Conservation (phyloP, 37 sponge, comb jelly and placozoan genomes). For the Tethya wilhelma region DNA sequence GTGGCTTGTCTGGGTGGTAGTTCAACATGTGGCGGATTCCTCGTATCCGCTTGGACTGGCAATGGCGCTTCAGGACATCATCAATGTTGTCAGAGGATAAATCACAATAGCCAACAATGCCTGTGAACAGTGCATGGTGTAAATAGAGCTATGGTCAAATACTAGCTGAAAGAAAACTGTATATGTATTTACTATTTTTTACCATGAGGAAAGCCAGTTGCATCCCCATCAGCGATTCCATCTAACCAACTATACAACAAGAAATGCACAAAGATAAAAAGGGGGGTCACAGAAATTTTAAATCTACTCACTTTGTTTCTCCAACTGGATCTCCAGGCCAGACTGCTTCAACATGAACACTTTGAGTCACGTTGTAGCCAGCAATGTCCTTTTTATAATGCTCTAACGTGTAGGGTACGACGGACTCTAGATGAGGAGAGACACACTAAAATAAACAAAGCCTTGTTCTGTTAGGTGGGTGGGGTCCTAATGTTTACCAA, state of each 20-base stretch:
- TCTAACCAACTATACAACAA: slow-evolving; percentile 57
- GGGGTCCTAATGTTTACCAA: slow-evolving; percentile 42
- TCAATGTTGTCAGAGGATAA: slow-evolving; percentile 39
- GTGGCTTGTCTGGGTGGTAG: slow-evolving; percentile 67
- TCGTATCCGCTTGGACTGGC: slow-evolving; percentile 52
- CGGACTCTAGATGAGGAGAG: slow-evolving; percentile 34
- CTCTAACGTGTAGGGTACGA: slow-evolving; percentile 53
- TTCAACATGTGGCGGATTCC: slow-evolving; percentile 88
- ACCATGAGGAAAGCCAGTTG: slow-evolving; percentile 47
- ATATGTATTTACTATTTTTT: not conserved
- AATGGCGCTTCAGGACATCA: slow-evolving; percentile 60
- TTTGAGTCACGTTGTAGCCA: slow-evolving; percentile 64
- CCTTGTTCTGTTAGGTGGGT: not conserved
- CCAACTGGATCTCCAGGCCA: slow-evolving; percentile 79
- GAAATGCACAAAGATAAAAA: too few species aligned
- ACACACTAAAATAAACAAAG: not conserved
- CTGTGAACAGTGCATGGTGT: slow-evolving; percentile 16
- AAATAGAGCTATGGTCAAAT: not conserved
- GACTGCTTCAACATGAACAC: slow-evolving; percentile 75
- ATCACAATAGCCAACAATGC: slow-evolving; percentile 54
- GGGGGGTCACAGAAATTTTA: too few species aligned
- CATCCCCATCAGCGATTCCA: slow-evolving; percentile 40
- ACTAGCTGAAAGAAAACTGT: not conserved
- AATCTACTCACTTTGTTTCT: slow-evolving; percentile 73
- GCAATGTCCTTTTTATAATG: slow-evolving; percentile 46